Evolutionary conservation across 2,113 vertebrate genomes (phyloP).

Genomic region (Puffinus mauretanicus): DNA sequence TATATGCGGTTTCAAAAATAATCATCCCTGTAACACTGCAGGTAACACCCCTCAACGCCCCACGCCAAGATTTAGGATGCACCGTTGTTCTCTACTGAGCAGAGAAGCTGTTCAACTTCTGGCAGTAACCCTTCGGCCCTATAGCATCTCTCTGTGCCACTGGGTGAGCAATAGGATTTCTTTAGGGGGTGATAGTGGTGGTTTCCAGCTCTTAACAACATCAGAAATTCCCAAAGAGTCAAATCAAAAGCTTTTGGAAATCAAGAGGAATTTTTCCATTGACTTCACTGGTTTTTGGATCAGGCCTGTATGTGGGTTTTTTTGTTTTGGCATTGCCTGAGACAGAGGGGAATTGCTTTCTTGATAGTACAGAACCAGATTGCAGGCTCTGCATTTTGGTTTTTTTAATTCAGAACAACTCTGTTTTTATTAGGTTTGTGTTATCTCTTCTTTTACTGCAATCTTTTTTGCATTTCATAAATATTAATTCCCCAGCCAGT

Average conservation of each 20-base stretch:
- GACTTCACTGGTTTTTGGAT: background rate
- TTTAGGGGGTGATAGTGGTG: background rate
- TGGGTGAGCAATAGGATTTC: background rate
- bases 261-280: background rate
- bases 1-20: background rate
- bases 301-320: background rate
- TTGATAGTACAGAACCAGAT: background rate
- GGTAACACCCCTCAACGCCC: background rate
- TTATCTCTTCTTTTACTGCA: conserved; percentile 43
- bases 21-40: background rate
- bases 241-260: background rate
- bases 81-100: background rate
- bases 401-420: conserved; percentile 30
- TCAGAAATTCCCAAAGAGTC: background rate
- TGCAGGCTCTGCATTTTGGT: background rate
- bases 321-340: background rate
- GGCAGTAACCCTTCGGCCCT: background rate
- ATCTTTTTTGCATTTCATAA: conserved; percentile 43
- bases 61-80: background rate
- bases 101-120: background rate
- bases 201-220: background rate
- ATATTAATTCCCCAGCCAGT: conserved; percentile 40
- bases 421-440: conserved; percentile 31
- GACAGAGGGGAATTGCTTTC: background rate
- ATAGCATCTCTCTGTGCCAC: background rate